Base-by-base conservation (phyloP, 2,797 vertebrate genomes). In the Cetoscarus ocellatus region DNA sequence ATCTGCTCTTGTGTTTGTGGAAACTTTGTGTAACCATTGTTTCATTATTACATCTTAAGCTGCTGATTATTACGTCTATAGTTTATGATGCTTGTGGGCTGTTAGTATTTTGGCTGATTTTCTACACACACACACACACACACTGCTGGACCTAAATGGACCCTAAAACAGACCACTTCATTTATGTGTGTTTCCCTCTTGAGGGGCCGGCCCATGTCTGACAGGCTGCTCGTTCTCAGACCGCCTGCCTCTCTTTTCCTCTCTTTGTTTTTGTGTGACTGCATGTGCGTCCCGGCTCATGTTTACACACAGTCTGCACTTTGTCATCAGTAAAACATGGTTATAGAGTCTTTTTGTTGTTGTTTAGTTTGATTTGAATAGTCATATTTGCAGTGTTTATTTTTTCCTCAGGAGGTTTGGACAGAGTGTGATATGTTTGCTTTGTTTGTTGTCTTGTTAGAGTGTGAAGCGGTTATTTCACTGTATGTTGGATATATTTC, bases 301-400 rank as follows among this genome's bases (percentile, higher is more conserved):
- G 75, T 80, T 73, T 50, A 72, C 52, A 77, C 81, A 83, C 75
- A 62, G 83, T 81, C 80, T 87, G 89, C 89, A 90, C 86, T 87
- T 89, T 86, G 75, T 87, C 82, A 70, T 72, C 59, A 63, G 57
- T 35, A 64, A 60, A 39, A 77, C 64, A 52, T 3, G 61, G 83
- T 75, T 63, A 77, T 65, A 38, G 73, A 67, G 52, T 73, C 43
- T 65, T 59, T 52, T 65, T 54, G 12, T 58, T 70, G 56, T 77
- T 67, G 38, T 69, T 82, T 67, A 57, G 48, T 81, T 85, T 83
- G 50, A 27, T 77, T 85, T 50, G 5, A 80, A 70, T 57, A 59
- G 56, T 82, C 54, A 77, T 65, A 70, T 86, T 82, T 85, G 84
- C 75, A 62, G 78, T 88, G 80, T 72, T 67, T 35, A 27, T 55